phyloP scores from a whole-genome alignment of 2,113 vertebrate species.

The Pterophyllum scalare region DNA sequence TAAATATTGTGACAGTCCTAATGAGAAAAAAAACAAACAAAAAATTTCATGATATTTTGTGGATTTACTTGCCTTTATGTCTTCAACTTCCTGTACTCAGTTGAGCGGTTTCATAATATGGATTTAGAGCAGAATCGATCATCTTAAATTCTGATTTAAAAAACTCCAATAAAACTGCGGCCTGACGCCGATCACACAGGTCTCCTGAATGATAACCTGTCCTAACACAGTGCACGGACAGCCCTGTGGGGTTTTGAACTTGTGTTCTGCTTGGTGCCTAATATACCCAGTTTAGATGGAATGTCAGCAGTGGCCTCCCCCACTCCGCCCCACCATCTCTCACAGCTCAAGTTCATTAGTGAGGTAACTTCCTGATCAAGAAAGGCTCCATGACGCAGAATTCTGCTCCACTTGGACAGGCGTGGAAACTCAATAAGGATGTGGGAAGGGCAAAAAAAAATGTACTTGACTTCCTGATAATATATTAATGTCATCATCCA shows the following conservation, averaged over 20 bases:
- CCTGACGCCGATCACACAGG: not conserved
- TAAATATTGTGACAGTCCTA: not conserved
- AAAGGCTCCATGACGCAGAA: not conserved
- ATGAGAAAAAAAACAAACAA: no score
- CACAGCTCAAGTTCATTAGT: not conserved
- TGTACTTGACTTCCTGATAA: conserved; percentile 21
- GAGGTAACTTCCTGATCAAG: not conserved
- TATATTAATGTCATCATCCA: conserved; percentile 51
- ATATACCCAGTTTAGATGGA: not conserved
- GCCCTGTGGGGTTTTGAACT: not conserved
- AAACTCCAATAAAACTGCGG: no score
- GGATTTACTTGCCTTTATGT: no score
- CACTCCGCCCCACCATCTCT: not conserved
- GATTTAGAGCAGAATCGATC: not conserved
- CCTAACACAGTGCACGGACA: not conserved
- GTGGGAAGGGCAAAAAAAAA: not conserved
- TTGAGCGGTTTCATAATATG: not conserved
- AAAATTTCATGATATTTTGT: no score
- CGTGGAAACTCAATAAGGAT: conserved; percentile 37
- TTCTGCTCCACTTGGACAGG: conserved; percentile 11
- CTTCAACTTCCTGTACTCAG: not conserved
- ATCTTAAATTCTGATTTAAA: not conserved
- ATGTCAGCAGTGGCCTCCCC: not conserved
- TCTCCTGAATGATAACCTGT: not conserved
- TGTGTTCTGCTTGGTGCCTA: not conserved